Conservation (phyloP, 1,140 invertebrate genomes). For the Pogonomyrmex californicus region DNA sequence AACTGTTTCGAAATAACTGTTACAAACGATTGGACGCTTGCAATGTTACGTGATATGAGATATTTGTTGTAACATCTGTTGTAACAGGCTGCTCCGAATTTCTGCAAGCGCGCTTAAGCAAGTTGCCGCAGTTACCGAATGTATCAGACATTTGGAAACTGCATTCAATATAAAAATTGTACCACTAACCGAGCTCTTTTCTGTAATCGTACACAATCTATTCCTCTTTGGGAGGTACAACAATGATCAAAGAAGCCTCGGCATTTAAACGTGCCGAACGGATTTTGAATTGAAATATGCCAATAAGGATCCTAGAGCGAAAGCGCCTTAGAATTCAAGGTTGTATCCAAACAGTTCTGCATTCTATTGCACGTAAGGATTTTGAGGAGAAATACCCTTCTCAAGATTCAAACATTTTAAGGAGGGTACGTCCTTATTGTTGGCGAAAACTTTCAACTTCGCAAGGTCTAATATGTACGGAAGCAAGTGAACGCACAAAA, state of each 20-base stretch:
- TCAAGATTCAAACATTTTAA: neutral
- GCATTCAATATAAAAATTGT: neutral
- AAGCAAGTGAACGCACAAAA: neutral
- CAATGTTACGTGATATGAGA: slow-evolving; percentile 11
- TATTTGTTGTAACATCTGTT: slow-evolving; percentile 34
- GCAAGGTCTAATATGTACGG: neutral
- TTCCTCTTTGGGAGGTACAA: no score
- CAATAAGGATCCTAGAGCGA: neutral
- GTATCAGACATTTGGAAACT: neutral
- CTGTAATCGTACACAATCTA: neutral
- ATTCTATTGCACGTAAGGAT: neutral
- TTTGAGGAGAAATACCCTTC: neutral
- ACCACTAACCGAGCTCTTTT: neutral
- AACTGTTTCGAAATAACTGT: neutral
- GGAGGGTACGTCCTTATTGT: neutral
- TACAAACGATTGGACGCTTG: neutral
- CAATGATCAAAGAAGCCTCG: neutral
- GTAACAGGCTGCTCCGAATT: slow-evolving; percentile 11
- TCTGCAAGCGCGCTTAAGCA: neutral
- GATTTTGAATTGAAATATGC: neutral
- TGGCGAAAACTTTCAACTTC: neutral
- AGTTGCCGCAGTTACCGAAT: neutral
- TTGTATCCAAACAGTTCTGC: neutral
- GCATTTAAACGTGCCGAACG: neutral
- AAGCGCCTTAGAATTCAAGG: neutral